These are phyloP conservation scores for Promerops cafer DNA, from an alignment of 2,113 vertebrate species.

Conservation along the genomic window DNA sequence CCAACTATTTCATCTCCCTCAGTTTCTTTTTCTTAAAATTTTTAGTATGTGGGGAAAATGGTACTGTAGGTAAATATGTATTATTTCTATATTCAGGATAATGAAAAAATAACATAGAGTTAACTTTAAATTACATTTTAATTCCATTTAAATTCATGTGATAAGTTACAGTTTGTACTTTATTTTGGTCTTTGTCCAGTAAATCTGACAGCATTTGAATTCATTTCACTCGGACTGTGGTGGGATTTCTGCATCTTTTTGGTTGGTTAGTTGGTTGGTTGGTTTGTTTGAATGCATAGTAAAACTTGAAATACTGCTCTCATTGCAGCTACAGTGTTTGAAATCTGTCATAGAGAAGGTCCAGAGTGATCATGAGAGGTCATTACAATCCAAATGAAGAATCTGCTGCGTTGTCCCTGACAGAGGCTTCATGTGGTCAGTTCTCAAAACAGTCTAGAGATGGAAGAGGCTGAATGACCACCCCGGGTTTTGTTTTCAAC, in stretches of 20 bases:
- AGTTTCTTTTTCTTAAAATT: not conserved
- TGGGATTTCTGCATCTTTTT: not conserved
- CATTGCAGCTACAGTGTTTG: not conserved
- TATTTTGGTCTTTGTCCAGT: not conserved
- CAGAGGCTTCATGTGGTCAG: not conserved
- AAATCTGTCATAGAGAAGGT: not conserved
- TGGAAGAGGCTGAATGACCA: not conserved
- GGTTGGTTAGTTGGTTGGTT: fast-evolving
- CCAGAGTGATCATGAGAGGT: not conserved
- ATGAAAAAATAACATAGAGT: not conserved
- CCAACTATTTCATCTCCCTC: not conserved
- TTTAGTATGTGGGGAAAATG: not conserved
- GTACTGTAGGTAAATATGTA: not conserved
- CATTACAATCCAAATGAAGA: not conserved
- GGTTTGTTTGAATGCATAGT: not conserved
- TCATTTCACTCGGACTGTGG: not conserved
- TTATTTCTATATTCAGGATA: not conserved
- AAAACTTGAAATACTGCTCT: not conserved
- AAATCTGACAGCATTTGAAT: not conserved
- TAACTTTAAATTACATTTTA: not conserved
- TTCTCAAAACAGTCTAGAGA: not conserved
- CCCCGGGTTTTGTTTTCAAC: not conserved
- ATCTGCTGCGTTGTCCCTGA: not conserved
- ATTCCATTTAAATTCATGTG: not conserved
- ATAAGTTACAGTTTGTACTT: not conserved